Percentiles rank a stretch among this genome's conserved stretches.
Conservation (phyloP, 2,113 vertebrate species). For the Lagopus leucura region DNA sequence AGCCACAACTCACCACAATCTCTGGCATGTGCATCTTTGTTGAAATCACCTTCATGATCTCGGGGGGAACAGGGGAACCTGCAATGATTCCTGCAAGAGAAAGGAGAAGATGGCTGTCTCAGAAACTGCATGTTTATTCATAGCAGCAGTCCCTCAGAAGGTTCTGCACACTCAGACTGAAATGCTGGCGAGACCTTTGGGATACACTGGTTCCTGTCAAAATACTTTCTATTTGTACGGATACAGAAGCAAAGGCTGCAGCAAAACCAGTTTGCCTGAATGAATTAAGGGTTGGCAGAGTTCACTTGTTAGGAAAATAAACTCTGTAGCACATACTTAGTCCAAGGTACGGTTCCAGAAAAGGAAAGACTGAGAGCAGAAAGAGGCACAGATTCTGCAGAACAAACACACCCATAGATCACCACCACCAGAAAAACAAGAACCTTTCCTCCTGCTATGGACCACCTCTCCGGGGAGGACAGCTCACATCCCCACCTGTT, state of each 20-base stretch:
- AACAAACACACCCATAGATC: neutral
- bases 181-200: neutral
- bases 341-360: neutral
- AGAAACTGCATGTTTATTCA: neutral
- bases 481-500: neutral
- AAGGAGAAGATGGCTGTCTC: neutral
- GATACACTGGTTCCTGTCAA: neutral
- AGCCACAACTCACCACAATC: constrained; percentile 81
- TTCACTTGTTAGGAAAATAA: neutral
- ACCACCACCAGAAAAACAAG: neutral
- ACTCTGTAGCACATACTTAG: neutral
- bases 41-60: constrained; percentile 79
- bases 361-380: neutral
- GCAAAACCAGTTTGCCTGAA: neutral
- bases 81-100: constrained; percentile 82
- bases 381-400: neutral
- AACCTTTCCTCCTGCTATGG: neutral
- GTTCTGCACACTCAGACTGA: neutral
- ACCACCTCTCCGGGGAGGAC: neutral
- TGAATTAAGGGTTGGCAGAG: neutral
- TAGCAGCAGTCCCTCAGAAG: neutral
- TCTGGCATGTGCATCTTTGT: constrained; percentile 78
- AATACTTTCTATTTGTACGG: neutral
- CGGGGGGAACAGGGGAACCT: constrained; percentile 87
- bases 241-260: neutral